A percentile compares a stretch with the other conserved stretches of the same genome.
Evolutionary conservation across 2,797 vertebrate species (phyloP).

Genomic region (Hipposideros larvatus): DNA sequence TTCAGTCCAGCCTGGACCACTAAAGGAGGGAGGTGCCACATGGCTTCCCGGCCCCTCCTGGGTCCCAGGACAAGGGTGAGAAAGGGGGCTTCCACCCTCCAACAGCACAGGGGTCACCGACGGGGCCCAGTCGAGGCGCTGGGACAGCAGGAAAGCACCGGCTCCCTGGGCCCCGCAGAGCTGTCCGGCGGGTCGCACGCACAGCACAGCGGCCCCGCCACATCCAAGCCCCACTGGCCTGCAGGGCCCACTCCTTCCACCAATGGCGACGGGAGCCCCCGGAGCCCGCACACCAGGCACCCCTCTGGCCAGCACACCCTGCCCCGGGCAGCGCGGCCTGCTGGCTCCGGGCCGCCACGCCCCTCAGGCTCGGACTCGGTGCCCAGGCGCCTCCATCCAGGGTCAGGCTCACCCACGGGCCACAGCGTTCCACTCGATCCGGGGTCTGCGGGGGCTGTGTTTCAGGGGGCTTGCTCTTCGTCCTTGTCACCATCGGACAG

Average conservation of each 20-base stretch:
- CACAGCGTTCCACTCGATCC: background rate
- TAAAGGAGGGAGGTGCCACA: accelerated
- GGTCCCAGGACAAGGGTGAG: background rate
- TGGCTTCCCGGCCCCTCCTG: background rate
- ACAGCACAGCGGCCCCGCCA: background rate
- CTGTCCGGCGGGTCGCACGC: background rate
- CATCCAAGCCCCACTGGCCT: accelerated
- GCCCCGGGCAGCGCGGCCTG: no score
- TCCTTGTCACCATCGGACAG: no score
- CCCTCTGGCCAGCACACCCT: background rate
- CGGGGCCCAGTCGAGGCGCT: accelerated
- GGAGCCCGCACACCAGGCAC: background rate
- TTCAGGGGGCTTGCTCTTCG: background rate
- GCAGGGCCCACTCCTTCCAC: no score
- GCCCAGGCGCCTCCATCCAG: background rate
- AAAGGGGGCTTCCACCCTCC: background rate
- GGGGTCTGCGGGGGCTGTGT: background rate
- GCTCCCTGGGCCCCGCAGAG: background rate
- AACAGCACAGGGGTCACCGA: background rate
- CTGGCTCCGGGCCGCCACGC: no score
- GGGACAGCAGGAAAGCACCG: background rate
- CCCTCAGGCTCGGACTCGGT: background rate
- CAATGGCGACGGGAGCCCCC: background rate
- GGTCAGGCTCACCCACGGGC: background rate
- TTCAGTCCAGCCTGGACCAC: background rate